A percentile compares a stretch with the other conserved stretches of the same genome.
Conservation (phyloP, 2,888 invertebrate genomes). For the Ptilodon capucinus region DNA sequence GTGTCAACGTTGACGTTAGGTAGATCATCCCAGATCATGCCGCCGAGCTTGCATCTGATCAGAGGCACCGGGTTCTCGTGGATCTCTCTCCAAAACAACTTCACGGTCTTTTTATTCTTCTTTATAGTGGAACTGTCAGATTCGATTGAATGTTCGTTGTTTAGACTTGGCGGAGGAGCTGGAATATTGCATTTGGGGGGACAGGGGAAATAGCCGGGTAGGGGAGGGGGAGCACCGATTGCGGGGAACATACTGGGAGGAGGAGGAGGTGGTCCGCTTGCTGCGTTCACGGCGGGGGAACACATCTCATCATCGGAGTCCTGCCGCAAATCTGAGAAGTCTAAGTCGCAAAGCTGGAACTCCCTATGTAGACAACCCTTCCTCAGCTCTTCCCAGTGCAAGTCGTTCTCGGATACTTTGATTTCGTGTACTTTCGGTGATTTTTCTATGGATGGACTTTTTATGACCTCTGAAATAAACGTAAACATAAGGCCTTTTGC, state of each 20-base stretch:
- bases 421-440: constrained; percentile 85
- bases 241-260: constrained; percentile 86
- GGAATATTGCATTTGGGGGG: constrained; percentile 69
- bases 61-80: constrained; percentile 86
- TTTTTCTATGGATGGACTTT: constrained; percentile 87
- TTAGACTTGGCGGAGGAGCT: constrained; percentile 56
- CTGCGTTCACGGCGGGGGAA: constrained; percentile 85
- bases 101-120: constrained; percentile 98
- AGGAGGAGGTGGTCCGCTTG: constrained; percentile 90
- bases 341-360: constrained; percentile 95
- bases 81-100: constrained; percentile 98
- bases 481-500: too few species aligned
- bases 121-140: constrained; percentile 82
- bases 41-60: constrained; percentile 82
- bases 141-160: constrained; percentile 60
- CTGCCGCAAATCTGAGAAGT: constrained; percentile 95
- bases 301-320: constrained; percentile 93
- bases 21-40: constrained; percentile 96
- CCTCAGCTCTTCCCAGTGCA: constrained; percentile 96
- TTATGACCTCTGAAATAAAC: constrained; percentile 82
- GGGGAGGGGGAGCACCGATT: constrained; percentile 70
- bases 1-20: constrained; percentile 93
- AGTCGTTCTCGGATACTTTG: constrained; percentile 95
- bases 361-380: constrained; percentile 89
- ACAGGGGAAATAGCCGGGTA: constrained; percentile 74